Conservation (phyloP, 1,140 invertebrate genomes). For the Drosophila erecta region DNA sequence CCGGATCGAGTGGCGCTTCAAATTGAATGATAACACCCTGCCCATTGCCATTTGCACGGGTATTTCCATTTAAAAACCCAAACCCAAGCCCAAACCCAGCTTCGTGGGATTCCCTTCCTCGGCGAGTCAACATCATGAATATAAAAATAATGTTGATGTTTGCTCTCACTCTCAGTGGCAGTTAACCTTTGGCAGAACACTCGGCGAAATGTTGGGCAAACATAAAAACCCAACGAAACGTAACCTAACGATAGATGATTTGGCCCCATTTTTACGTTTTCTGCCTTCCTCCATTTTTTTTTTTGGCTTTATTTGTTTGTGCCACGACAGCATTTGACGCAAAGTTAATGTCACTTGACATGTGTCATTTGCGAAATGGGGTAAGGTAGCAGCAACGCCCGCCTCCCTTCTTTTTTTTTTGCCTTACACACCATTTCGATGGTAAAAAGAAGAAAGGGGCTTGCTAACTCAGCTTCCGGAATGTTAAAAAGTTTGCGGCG, state of each 20-base stretch:
- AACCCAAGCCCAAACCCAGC: too few relatives aligned
- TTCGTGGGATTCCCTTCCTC: not conserved
- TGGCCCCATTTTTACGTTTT: constrained; percentile 26
- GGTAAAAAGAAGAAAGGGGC: not conserved
- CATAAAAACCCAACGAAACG: constrained; percentile 81
- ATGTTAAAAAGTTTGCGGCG: constrained; percentile 83
- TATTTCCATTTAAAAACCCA: constrained; percentile 30
- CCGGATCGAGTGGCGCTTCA: constrained; percentile 47
- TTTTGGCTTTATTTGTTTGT: constrained; percentile 73
- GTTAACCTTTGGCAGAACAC: constrained; percentile 53
- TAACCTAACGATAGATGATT: constrained; percentile 75
- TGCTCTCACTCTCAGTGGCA: constrained; percentile 62
- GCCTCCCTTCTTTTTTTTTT: not conserved
- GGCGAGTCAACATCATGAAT: constrained; percentile 64
- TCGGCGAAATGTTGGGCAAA: constrained; percentile 72
- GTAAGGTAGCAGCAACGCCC: constrained; percentile 53
- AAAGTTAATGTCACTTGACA: constrained; percentile 83
- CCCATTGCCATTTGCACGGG: not conserved
- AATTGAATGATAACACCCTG: constrained; percentile 57
- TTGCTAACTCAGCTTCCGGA: constrained; percentile 82
- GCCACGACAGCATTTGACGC: constrained; percentile 75
- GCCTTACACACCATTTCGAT: constrained; percentile 3
- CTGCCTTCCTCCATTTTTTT: not conserved
- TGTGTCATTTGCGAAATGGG: constrained; percentile 83
- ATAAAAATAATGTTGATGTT: constrained; percentile 83